phyloP scores from a whole-genome alignment of 2,797 vertebrate genomes.

The Yasuhikotakia modesta region DNA sequence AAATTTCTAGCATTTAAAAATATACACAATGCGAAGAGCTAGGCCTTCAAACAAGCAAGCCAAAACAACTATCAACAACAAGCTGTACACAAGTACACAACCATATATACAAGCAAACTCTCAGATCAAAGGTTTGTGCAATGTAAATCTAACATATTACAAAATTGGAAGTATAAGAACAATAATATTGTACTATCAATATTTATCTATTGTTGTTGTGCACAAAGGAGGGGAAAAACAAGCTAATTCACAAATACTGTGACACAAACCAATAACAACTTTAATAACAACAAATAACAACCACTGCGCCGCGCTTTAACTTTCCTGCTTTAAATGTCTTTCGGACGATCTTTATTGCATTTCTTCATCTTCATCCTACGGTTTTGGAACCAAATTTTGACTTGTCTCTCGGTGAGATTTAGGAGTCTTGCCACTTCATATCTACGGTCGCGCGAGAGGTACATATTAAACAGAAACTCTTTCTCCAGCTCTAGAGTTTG shows the following conservation, averaged over 20 bases:
- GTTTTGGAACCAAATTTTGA: conserved; percentile 99
- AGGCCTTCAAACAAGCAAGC: conserved; percentile 51
- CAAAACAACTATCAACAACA: conserved; percentile 48
- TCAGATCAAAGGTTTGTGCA: conserved; percentile 43
- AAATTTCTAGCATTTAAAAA: conserved; percentile 33
- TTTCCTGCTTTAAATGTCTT: conserved; percentile 75
- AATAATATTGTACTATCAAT: conserved; percentile 16
- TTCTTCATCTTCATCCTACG: conserved; percentile 99
- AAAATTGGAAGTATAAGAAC: background rate
- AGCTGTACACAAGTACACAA: conserved; percentile 47
- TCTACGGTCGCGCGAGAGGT: conserved; percentile 96
- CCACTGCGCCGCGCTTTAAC: conserved; percentile 45
- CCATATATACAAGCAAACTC: conserved; percentile 46
- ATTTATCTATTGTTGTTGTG: conserved; percentile 28
- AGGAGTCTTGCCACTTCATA: conserved; percentile 93
- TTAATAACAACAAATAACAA: conserved; percentile 38
- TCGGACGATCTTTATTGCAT: conserved; percentile 93
- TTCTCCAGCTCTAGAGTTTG: no score
- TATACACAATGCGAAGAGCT: conserved; percentile 44
- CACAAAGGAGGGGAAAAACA: conserved; percentile 34
- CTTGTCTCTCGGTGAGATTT: conserved; percentile 96
- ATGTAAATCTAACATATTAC: conserved; percentile 29
- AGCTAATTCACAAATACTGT: conserved; percentile 49
- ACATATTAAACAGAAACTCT: conserved; percentile 99
- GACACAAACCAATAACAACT: no score